Evolutionary conservation across 2,888 invertebrate genomes (phyloP).

Genomic region (Drosophila helvetica): DNA sequence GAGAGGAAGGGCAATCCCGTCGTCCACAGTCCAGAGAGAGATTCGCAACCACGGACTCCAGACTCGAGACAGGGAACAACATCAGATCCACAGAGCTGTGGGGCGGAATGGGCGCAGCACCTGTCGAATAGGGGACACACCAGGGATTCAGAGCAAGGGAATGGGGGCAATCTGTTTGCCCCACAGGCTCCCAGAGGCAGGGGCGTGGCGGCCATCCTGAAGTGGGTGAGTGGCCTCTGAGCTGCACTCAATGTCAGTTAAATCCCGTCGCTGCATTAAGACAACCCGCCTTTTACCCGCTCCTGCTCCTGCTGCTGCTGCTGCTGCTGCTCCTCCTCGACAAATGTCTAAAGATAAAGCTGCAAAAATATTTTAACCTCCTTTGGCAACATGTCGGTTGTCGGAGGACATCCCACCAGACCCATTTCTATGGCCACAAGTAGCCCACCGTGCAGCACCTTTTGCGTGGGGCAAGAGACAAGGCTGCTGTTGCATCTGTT

Average conservation of each 20-base stretch:
- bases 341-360: constrained; percentile 76
- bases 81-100: neutral
- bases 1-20: too few relatives aligned
- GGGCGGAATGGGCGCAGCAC: too few relatives aligned
- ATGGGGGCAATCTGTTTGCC: constrained; percentile 73
- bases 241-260: constrained; percentile 74
- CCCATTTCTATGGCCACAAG: constrained; percentile 15
- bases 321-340: constrained; percentile 25
- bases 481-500: constrained; percentile 31
- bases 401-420: constrained; percentile 22
- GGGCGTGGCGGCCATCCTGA: neutral
- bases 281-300: constrained; percentile 36
- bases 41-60: neutral
- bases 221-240: constrained; percentile 25
- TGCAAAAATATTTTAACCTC: constrained; percentile 78
- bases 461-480: constrained; percentile 15
- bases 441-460: constrained; percentile 30
- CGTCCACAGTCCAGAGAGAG: too few relatives aligned
- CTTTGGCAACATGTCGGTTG: constrained; percentile 73
- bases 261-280: constrained; percentile 73
- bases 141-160: constrained; percentile 23
- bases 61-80: neutral
- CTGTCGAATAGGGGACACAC: neutral
- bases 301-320: neutral
- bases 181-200: constrained; percentile 36